Conservation (phyloP, 2,113 vertebrate genomes). For the Callionymus lyra region DNA sequence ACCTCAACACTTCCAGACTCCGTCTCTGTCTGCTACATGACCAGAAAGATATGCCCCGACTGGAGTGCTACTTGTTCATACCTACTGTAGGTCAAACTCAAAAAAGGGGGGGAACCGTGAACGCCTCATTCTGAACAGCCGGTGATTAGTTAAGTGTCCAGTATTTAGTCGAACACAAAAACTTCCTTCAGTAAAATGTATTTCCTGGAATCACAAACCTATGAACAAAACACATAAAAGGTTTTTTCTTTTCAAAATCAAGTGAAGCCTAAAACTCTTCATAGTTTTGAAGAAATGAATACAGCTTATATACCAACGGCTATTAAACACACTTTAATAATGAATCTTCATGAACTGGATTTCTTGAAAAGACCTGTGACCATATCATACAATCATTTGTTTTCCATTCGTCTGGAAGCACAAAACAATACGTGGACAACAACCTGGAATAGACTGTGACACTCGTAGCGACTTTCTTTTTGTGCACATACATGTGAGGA, state of each 20-base stretch:
- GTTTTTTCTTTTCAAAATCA: conserved; percentile 64
- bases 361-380: conserved; percentile 67
- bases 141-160: conserved; percentile 55
- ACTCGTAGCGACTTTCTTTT: conserved; percentile 54
- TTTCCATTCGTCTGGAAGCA: conserved; percentile 48
- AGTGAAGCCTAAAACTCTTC: conserved; percentile 72
- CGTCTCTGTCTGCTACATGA: conserved; percentile 45
- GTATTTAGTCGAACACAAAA: conserved; percentile 64
- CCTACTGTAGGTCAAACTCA: conserved; percentile 32
- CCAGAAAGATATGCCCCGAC: conserved; percentile 41
- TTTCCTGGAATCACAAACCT: conserved; percentile 72
- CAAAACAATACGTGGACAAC: conserved; percentile 27
- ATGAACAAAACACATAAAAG: conserved; percentile 67
- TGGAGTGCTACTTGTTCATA: conserved; percentile 53
- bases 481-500: conserved; percentile 53
- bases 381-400: conserved; percentile 64
- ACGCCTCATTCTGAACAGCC: conserved; percentile 54
- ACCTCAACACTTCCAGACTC: conserved; percentile 20
- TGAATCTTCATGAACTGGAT: conserved; percentile 68
- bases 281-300: conserved; percentile 72
- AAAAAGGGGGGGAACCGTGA: conserved; percentile 20
- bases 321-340: conserved; percentile 71
- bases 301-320: conserved; percentile 72
- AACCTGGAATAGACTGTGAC: conserved; percentile 62
- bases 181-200: conserved; percentile 79